Percentiles rank a stretch among this genome's conserved stretches.
These are phyloP conservation scores for Pangasius krempfi DNA, from an alignment of 2,797 vertebrate genomes.

Conservation along the genomic window DNA sequence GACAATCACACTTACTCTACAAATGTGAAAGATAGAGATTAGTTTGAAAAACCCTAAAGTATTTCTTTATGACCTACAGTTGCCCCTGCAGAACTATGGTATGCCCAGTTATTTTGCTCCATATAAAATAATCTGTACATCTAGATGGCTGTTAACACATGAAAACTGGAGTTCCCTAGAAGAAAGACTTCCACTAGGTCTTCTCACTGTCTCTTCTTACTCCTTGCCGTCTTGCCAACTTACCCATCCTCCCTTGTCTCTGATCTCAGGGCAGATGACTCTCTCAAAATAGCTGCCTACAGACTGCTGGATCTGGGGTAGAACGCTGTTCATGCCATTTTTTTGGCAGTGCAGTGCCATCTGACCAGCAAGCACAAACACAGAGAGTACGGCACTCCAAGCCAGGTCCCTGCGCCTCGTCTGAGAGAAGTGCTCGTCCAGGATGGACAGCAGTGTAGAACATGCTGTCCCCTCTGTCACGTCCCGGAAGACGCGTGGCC, in stretches of 20 bases:
- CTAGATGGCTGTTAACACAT: neutral
- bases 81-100: neutral
- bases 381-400: conserved; percentile 77
- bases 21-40: no score
- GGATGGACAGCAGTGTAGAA: conserved; percentile 68
- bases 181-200: neutral
- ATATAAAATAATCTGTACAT: neutral
- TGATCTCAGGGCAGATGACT: conserved; percentile 76
- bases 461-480: conserved; percentile 72
- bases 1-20: no score
- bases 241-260: conserved; percentile 77
- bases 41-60: no score
- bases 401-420: conserved; percentile 67
- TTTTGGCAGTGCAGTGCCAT: conserved; percentile 78
- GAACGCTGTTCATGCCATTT: conserved; percentile 66
- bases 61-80: no score
- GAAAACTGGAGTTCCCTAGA: neutral
- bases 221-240: conserved; percentile 48
- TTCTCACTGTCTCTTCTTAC: no score
- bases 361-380: conserved; percentile 79
- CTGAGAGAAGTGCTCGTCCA: conserved; percentile 76
- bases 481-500: conserved; percentile 77
- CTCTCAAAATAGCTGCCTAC: conserved; percentile 76
- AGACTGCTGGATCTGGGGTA: conserved; percentile 72
- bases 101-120: neutral